These are phyloP conservation scores for Parotia lawesii DNA, from an alignment of 2,113 vertebrate genomes.

Conservation along the genomic window DNA sequence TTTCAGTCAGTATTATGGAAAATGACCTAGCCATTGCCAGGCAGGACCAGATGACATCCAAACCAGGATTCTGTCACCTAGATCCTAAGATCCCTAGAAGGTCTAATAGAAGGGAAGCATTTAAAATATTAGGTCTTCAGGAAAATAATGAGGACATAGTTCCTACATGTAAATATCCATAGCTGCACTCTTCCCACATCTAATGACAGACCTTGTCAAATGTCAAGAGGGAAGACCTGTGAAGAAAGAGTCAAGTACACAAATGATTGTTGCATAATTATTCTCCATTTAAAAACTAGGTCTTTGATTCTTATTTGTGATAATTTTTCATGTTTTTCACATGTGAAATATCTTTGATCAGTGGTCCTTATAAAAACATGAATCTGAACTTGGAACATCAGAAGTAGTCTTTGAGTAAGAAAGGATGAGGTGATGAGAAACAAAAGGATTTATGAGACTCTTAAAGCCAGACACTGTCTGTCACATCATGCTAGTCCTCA, in stretches of 20 bases:
- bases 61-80: background rate
- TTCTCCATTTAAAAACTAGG: background rate
- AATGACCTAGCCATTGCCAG: background rate
- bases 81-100: background rate
- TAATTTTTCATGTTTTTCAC: background rate
- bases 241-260: background rate
- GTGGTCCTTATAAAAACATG: background rate
- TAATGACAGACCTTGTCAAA: background rate
- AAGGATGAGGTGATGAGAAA: background rate
- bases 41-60: background rate
- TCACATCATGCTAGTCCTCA: background rate
- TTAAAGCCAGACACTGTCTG: background rate
- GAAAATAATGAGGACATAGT: background rate
- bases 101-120: background rate
- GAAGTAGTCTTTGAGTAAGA: background rate
- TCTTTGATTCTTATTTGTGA: background rate
- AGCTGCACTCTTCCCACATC: background rate
- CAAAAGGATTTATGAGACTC: background rate
- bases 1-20: background rate
- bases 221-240: background rate
- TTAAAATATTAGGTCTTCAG: background rate
- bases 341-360: background rate
- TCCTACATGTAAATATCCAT: background rate
- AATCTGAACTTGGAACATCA: background rate
- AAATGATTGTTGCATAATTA: background rate